Evolutionary conservation across 64 coral and sea anemone species (phyloP), one percentile per base, ranked within the genome.

Genomic region (Actinia tenebrosa): DNA sequence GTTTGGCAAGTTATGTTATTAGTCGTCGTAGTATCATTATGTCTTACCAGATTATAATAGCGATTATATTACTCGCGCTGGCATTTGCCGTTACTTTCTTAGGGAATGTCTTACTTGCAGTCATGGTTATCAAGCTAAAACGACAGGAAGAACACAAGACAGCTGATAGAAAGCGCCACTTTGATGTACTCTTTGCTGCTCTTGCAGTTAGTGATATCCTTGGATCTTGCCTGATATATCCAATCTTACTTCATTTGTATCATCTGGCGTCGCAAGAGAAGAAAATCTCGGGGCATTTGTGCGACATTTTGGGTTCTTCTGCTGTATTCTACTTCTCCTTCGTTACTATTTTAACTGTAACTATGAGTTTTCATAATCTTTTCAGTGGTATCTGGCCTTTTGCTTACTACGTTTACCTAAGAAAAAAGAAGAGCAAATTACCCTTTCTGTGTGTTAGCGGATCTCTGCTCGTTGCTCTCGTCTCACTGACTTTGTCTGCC

Each of bases 41-140:
- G 77, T 1, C 77, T 79, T 66, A 66, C 77, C 77, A 79, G 27
- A 13, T 16, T 11, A 79, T 23, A 11, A 8, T 77, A 61, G 22
- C 71, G 11, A 30, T 44, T 22, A 44, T 26, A 44, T 3, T 42
- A 7, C 27, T 79, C 5, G 27, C 30, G 7, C 16, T 79, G 4
- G 77, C 45, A 43, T 45, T 79, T 79, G 45, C 45, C 45, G 19
- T 42, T 11, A 44, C 45, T 1, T 44, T 79, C 45, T 3, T 19
- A 2, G 27, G 26, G 15, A 46, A 79, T 16, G 2, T 79, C 44
- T 10, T 79, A 44, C 77, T 79, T 45, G 77, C 77, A 16, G 8
- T 79, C 26, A 79, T 79, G 77, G 45, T 79, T 19, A 44, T 79
- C 77, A 79, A 79, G 25, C 26, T 46, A 44, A 79, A 79, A 46